phyloP scores from a whole-genome alignment of 2,113 vertebrate genomes.

The Burhinus bistriatus region DNA sequence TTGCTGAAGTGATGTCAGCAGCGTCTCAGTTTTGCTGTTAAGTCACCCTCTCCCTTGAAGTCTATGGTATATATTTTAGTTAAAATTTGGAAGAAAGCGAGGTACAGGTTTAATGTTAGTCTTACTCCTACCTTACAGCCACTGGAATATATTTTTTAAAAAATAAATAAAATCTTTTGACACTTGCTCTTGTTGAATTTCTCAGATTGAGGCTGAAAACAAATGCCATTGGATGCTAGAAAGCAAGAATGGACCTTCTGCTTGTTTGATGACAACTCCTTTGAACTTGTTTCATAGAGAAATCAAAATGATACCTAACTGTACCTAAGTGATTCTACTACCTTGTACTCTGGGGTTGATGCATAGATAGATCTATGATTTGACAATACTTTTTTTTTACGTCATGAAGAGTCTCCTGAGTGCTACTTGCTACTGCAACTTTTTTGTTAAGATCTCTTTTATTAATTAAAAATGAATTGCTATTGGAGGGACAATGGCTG shows the following conservation, averaged over 20 bases:
- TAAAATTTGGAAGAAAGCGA: neutral
- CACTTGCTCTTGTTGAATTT: neutral
- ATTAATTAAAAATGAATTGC: neutral
- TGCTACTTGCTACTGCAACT: neutral
- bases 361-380: neutral
- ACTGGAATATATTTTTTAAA: neutral
- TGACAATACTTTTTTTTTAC: neutral
- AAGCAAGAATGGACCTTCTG: neutral
- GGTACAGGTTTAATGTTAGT: neutral
- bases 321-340: neutral
- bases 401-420: neutral
- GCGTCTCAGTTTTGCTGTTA: neutral
- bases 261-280: neutral
- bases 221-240: neutral
- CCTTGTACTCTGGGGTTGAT: neutral
- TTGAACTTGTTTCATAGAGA: neutral
- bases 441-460: neutral
- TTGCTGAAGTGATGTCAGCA: neutral
- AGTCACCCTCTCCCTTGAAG: neutral
- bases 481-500: neutral
- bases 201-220: neutral
- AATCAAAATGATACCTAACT: neutral
- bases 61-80: neutral
- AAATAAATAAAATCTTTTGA: neutral
- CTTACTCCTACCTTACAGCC: neutral